Evolutionary conservation across 2,888 invertebrate genomes (phyloP).

Genomic region (Andrena haemorrhoa): DNA sequence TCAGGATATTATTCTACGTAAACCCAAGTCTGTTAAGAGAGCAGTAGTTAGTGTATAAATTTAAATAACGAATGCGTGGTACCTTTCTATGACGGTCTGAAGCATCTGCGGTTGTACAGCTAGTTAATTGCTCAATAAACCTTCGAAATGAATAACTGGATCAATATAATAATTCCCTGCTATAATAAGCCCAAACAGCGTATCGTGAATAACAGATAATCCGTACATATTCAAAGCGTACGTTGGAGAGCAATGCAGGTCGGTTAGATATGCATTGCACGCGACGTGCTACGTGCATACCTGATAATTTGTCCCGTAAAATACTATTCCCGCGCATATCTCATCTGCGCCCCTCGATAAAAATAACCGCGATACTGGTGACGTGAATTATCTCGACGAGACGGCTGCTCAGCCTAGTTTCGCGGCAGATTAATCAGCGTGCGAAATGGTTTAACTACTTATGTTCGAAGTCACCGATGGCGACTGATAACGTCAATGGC

Average conservation of each 20-base stretch:
- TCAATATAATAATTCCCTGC: conserved; percentile 11
- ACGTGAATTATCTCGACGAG: conserved; percentile 32
- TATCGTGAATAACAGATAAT: conserved; percentile 26
- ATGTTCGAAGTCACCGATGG: conserved; percentile 15
- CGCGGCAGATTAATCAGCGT: conserved; percentile 27
- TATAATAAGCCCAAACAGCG: conserved; percentile 5
- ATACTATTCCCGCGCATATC: conserved; percentile 14
- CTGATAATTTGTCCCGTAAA: conserved; percentile 22
- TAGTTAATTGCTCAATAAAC: conserved; percentile 14
- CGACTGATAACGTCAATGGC: conserved; percentile 23
- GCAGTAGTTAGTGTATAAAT: too few species aligned
- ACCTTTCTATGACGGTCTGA: not conserved
- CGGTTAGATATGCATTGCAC: conserved; percentile 35
- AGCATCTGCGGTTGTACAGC: not conserved
- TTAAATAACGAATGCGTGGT: not conserved
- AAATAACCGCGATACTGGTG: not conserved
- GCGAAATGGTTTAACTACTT: conserved; percentile 34
- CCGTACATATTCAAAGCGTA: conserved; percentile 24
- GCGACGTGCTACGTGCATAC: not conserved
- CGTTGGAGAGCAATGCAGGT: conserved; percentile 14
- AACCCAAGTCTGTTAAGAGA: too few species aligned
- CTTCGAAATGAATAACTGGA: conserved; percentile 29
- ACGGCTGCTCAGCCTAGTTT: conserved; percentile 13
- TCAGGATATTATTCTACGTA: too few species aligned
- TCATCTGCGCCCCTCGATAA: not conserved